These are phyloP conservation scores for Euzophera pinguis DNA, from an alignment of 2,888 invertebrate genomes.

Conservation along the genomic window DNA sequence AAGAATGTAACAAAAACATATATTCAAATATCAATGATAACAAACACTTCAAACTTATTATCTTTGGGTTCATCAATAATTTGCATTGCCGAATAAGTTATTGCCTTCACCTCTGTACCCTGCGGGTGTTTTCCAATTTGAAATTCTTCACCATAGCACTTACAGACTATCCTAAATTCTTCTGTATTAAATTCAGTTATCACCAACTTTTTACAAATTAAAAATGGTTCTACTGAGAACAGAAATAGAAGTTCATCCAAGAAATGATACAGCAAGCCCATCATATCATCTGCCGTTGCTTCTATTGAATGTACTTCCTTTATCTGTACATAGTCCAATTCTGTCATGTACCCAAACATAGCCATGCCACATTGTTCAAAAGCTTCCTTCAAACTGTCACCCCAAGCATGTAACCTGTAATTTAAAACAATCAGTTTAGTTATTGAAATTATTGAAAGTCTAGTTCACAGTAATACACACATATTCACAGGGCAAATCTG, in stretches of 20 bases:
- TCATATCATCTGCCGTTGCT: slow-evolving; percentile 93
- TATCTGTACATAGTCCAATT: slow-evolving; percentile 90
- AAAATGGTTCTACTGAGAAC: slow-evolving; percentile 94
- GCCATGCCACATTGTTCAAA: slow-evolving; percentile 97
- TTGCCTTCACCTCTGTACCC: slow-evolving; percentile 99
- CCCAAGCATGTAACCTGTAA: slow-evolving; percentile 94
- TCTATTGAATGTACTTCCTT: slow-evolving; percentile 88
- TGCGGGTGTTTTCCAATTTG: slow-evolving; percentile 96
- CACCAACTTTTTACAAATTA: slow-evolving; percentile 92
- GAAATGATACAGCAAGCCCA: slow-evolving; percentile 93
- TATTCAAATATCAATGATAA: slow-evolving; percentile 96
- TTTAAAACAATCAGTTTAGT: neutral
- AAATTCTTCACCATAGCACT: slow-evolving; percentile 96
- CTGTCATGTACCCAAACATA: slow-evolving; percentile 99
- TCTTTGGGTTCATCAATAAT: slow-evolving; percentile 85
- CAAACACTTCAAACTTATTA: slow-evolving; percentile 92
- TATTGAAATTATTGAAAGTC: too few relatives aligned
- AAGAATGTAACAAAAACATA: slow-evolving; percentile 17
- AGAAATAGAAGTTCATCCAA: slow-evolving; percentile 96
- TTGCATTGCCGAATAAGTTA: slow-evolving; percentile 99
- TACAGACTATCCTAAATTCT: slow-evolving; percentile 89
- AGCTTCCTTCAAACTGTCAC: slow-evolving; percentile 90
- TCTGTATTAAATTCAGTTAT: slow-evolving; percentile 92
- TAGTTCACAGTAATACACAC: too few relatives aligned
- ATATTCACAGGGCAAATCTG: too few relatives aligned